Percentiles rank a stretch among this genome's conserved stretches.
These are phyloP conservation scores for Sebastes hopkinsi DNA, from an alignment of 2,797 vertebrate species.

Conservation along the genomic window DNA sequence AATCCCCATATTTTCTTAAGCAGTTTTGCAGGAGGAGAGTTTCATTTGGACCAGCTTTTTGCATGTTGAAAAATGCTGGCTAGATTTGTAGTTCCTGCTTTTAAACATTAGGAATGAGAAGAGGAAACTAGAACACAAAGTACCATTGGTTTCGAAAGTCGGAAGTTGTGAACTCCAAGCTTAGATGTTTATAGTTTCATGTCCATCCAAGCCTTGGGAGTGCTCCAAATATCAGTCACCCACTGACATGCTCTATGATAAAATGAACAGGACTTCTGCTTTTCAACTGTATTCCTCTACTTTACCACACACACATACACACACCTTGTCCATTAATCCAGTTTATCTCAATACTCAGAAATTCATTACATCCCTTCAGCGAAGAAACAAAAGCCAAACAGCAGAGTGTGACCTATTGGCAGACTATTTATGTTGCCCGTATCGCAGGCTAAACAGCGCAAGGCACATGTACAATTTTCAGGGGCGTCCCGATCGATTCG, in stretches of 20 bases:
- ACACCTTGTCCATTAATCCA: conserved; percentile 11
- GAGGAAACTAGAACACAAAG: not conserved
- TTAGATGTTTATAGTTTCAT: conserved; percentile 1
- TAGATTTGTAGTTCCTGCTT: not conserved
- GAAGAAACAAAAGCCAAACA: conserved; percentile 36
- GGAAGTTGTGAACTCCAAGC: not conserved
- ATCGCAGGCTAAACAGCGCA: conserved; percentile 23
- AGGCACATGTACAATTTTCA: conserved; percentile 53
- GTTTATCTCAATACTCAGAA: conserved; percentile 34
- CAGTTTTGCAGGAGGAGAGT: not conserved
- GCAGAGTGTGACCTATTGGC: conserved; percentile 51
- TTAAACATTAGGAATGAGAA: not conserved
- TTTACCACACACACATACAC: not conserved
- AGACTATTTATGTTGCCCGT: conserved; percentile 41
- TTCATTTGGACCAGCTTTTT: not conserved
- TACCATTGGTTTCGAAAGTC: not conserved
- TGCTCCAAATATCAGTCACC: conserved; percentile 13
- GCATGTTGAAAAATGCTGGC: not conserved
- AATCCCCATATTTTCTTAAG: not conserved
- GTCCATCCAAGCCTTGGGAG: not conserved
- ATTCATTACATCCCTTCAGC: conserved; percentile 38
- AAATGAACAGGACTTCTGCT: not conserved
- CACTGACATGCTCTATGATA: not conserved
- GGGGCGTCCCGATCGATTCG: conserved; percentile 51
- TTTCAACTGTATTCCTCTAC: not conserved